phyloP scores from a whole-genome alignment of 2,113 vertebrate genomes.

The Pseudopodoces humilis region DNA sequence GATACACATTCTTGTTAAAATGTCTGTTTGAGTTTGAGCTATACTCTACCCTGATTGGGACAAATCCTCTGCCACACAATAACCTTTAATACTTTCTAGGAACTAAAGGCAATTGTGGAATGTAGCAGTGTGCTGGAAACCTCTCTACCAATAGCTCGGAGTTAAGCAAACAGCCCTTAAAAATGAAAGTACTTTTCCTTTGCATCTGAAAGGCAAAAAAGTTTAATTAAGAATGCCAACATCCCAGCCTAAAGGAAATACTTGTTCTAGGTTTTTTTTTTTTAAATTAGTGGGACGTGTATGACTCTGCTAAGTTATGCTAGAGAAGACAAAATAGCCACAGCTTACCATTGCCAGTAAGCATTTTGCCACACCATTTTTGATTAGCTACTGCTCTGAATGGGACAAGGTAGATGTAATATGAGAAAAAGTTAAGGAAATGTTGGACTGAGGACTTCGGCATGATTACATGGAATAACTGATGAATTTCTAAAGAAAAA shows the following conservation, averaged over 20 bases:
- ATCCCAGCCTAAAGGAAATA: constrained; percentile 15
- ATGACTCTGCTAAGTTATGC: not conserved
- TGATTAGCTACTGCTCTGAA: constrained; percentile 13
- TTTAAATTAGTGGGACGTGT: not conserved
- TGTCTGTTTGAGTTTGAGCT: not conserved
- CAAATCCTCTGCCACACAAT: not conserved
- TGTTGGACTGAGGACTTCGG: not conserved
- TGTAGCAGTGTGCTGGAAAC: not conserved
- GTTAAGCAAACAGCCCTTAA: constrained; percentile 12
- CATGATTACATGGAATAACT: not conserved
- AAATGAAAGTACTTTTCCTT: not conserved
- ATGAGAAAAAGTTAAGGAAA: not conserved
- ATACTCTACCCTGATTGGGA: constrained; percentile 2
- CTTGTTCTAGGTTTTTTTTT: not conserved
- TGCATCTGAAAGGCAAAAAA: constrained; percentile 43
- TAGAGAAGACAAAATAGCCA: not conserved
- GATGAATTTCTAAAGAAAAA: not conserved
- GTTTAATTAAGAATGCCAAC: constrained; percentile 19
- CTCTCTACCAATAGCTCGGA: constrained; percentile 16
- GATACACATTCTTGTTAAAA: not conserved
- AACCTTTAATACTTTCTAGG: not conserved
- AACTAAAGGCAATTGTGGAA: constrained; percentile 33
- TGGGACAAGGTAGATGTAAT: not conserved
- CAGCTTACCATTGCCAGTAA: not conserved
- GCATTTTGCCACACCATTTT: not conserved